Percentiles rank a stretch among this genome's conserved stretches.
Conservation (phyloP, 2,797 vertebrate species). For the Notoglanidium macrostoma region DNA sequence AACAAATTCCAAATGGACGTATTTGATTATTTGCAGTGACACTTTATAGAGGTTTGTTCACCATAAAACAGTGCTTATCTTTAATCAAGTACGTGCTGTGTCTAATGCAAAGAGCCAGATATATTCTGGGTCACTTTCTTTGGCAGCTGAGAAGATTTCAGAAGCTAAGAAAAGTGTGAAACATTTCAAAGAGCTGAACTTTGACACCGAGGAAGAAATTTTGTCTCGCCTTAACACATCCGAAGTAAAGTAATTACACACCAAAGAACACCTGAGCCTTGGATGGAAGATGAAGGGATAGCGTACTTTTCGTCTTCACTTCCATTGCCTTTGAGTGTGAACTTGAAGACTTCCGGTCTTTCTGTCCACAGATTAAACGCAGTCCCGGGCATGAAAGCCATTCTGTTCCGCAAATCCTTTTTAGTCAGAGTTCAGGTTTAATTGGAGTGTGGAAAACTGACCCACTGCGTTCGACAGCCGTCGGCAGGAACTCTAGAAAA, state of each 20-base stretch:
- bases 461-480: background rate
- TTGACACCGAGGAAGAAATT: background rate
- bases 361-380: background rate
- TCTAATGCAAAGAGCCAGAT: background rate
- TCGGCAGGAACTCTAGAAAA: background rate
- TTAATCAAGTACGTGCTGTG: background rate
- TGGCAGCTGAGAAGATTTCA: background rate
- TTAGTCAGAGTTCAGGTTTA: background rate
- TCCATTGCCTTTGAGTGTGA: background rate
- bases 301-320: no score
- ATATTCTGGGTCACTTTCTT: background rate
- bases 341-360: background rate
- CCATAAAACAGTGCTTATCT: background rate
- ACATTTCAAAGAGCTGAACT: constrained; percentile 14
- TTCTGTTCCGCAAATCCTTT: background rate
- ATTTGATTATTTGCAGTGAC: background rate
- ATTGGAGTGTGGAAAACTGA: constrained; percentile 13
- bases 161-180: background rate
- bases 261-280: background rate
- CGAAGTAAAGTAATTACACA: constrained; percentile 5
- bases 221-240: background rate
- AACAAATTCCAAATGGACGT: no score
- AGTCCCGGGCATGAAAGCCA: background rate
- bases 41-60: background rate
- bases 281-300: constrained; percentile 13